Evolutionary conservation across 2,113 vertebrate species (phyloP).

Genomic region (Rhodinocichla rosea): DNA sequence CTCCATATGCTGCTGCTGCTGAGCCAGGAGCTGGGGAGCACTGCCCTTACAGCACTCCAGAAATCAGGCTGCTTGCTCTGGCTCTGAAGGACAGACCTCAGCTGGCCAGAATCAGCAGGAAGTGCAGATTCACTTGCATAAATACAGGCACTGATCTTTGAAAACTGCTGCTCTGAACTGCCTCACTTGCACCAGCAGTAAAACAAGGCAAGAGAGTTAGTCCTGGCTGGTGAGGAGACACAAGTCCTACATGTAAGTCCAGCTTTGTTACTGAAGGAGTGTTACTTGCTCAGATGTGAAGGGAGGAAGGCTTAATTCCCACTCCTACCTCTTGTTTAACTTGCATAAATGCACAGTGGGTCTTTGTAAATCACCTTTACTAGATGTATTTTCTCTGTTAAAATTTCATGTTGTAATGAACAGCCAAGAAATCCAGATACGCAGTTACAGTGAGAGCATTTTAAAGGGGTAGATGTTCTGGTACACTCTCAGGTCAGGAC

Average conservation of each 20-base stretch:
- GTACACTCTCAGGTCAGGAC: neutral
- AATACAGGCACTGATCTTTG: neutral
- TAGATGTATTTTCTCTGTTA: neutral
- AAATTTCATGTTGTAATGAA: conserved; percentile 20
- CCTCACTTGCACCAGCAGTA: neutral
- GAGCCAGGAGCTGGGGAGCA: neutral
- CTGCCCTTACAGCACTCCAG: neutral
- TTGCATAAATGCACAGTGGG: neutral
- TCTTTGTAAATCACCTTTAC: neutral
- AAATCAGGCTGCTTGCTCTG: neutral
- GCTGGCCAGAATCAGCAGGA: neutral
- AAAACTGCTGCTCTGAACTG: neutral
- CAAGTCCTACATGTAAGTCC: fast-evolving
- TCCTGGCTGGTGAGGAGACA: neutral
- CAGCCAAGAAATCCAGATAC: conserved; percentile 56
- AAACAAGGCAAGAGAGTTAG: neutral
- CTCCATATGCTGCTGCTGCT: neutral
- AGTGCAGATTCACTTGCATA: neutral
- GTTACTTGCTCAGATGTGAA: neutral
- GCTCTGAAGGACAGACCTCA: neutral
- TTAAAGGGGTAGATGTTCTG: conserved; percentile 4
- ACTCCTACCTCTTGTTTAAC: neutral
- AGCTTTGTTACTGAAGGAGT: neutral
- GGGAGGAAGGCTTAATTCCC: neutral
- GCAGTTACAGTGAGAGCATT: conserved; percentile 10